Base-by-base conservation (phyloP, 2,888 invertebrate genomes). In the Bimastos eiseni region DNA sequence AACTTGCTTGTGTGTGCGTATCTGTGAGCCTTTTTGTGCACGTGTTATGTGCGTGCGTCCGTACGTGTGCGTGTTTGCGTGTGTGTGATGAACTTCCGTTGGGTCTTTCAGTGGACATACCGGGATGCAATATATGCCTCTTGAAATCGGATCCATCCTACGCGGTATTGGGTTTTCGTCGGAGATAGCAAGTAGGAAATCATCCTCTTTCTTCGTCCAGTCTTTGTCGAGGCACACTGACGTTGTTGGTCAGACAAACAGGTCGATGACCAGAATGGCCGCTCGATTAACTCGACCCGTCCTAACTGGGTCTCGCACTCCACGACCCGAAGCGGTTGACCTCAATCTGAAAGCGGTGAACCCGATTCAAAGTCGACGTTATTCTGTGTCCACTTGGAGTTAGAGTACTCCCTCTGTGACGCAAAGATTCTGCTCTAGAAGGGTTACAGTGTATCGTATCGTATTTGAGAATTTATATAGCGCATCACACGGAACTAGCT, bases 61-160 rank as follows among this genome's bases (percentile, higher is more conserved):
- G 24, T 49, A 13, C 1, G 70, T n/a, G n/a, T n/a, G 3, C n/a
- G n/a, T 17, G 8, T 70, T 30, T 11, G 30, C 24, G 55, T 30
- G 55, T 55, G 70, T 70, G 70, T n/a, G 70, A 70, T 30, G 70
- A n/a, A 70, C 70, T 70, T 70, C 70, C 70, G 70, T 70, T n/a
- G n/a, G n/a, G 70, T 70, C 70, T 6, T 70, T 8, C 30, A 70
- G 8, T 11, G 8, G 30, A 55, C 4, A 55, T 5, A 44, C 44
- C 6, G 30, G 6, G 70, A 70, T n/a, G 70, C n/a, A 70, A 70
- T 70, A n/a, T n/a, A 70, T n/a, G 8, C 70, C 30, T 70, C 70
- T 70, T 70, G 70, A 70, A 70, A 70, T 70, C n/a, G 70, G 70
- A 70, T 70, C 70, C 70, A 70, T 70, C 70, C 30, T n/a, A 70